Base-by-base conservation (phyloP, 1,140 invertebrate species). In the Pogonognathellus flavescens region DNA sequence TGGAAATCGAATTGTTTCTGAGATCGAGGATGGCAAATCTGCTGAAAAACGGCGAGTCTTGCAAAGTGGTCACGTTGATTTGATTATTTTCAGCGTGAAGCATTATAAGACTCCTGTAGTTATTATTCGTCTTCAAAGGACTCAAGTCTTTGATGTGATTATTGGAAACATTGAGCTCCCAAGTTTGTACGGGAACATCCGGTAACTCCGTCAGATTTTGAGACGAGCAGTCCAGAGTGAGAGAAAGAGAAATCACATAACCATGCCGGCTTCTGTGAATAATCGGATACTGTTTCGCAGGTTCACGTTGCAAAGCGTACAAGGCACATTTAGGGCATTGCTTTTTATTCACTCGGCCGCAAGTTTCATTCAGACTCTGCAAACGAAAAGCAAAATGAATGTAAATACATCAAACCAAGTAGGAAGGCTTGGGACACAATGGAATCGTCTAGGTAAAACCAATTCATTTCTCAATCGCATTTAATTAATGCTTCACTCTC, bases 1-100 rank as follows among this genome's bases (percentile, higher is more conserved):
- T 20, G 6, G 49, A 16, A 57, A 86, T 80, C 13, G 25, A 11
- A 83, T 86, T 86, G 49, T 84, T 66, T 31, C 83, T 59, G 18
- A 86, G 52, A 25, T 59, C 72, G 11, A 86, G 52, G n/a, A 59
- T 52, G 50, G 59, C 49, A 25, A 59, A 86, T 59, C 20, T 84
- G 14, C 55, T 57, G 2, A 84, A 31, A 49, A 86, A 84, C 1
- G 86, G 59, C 25, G 86, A 18, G 6, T 53, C 76, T 11, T n/a
- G 13, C 11, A 84, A 53, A 20, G 76, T 50, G 10, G 80, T 59
- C 7, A 84, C 11, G 10, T 80, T 18, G 22, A 84, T 82, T 72
- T 84, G 41, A 86, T 86, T 86, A 62, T 53, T 49, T 8, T 84
- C 76, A 3, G 76, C 82, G 41, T 86, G n/a, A 31, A 86, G 80